phyloP scores from a whole-genome alignment of 2,888 invertebrate species.

The Athalia circularis region DNA sequence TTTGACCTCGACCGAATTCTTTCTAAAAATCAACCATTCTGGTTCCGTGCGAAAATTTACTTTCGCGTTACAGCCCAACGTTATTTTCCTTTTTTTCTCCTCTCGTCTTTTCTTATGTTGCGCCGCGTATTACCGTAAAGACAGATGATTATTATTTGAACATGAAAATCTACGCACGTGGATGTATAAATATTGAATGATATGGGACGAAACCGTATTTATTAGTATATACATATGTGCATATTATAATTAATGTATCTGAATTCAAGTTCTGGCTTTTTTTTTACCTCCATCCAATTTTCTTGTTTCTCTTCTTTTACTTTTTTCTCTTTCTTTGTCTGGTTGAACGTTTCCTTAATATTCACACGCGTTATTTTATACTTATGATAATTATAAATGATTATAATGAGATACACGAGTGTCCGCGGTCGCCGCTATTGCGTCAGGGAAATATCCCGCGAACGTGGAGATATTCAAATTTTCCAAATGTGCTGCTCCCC shows the following conservation, averaged over 20 bases:
- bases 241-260: neutral
- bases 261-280: too few relatives aligned
- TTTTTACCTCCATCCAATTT: too few relatives aligned
- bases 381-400: too few relatives aligned
- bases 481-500: neutral
- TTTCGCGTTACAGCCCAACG: neutral
- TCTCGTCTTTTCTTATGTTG: neutral
- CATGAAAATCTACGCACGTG: neutral
- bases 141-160: neutral
- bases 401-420: too few relatives aligned
- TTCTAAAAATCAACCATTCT: too few relatives aligned
- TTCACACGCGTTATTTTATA: too few relatives aligned
- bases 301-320: too few relatives aligned
- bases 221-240: neutral
- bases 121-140: neutral
- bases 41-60: too few relatives aligned
- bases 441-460: slow-evolving; percentile 19
- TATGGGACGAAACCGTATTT: neutral
- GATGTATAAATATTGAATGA: neutral
- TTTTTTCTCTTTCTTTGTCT: too few relatives aligned
- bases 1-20: too few relatives aligned
- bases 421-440: neutral
- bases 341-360: too few relatives aligned
- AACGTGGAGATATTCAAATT: neutral
- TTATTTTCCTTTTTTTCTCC: neutral